A percentile compares a stretch with the other conserved stretches of the same genome.
Conservation (phyloP, 1,140 invertebrate species). For the Drosophila pectinifera region DNA sequence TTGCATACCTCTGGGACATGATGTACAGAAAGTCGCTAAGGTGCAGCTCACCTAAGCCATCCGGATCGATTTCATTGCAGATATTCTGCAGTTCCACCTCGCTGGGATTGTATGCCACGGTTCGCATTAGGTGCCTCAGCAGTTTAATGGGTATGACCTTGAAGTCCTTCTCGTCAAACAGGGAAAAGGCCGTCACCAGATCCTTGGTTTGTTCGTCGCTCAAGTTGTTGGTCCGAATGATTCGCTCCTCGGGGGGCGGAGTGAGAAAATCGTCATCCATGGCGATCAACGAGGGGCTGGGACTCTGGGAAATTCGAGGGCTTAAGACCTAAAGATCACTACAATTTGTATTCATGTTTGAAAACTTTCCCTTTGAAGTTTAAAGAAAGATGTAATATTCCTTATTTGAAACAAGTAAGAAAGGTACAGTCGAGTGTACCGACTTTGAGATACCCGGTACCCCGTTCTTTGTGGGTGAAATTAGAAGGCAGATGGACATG, state of each 20-base stretch:
- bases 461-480: too few relatives aligned
- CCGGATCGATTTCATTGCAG: slow-evolving; percentile 50
- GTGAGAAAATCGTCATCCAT: slow-evolving; percentile 63
- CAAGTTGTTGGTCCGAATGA: slow-evolving; percentile 33
- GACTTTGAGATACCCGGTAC: too few relatives aligned
- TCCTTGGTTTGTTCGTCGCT: slow-evolving; percentile 44
- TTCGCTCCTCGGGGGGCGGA: slow-evolving; percentile 57
- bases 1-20: slow-evolving; percentile 50
- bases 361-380: neutral
- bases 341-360: neutral
- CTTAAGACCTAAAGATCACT: neutral
- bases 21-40: slow-evolving; percentile 59
- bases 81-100: slow-evolving; percentile 46
- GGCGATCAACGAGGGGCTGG: neutral
- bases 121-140: slow-evolving; percentile 32
- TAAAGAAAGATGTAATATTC: neutral
- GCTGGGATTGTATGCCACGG: slow-evolving; percentile 43
- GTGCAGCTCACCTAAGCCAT: slow-evolving; percentile 42
- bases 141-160: slow-evolving; percentile 45
- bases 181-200: slow-evolving; percentile 41
- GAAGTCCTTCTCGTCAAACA: slow-evolving; percentile 31
- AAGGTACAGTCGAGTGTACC: too few relatives aligned
- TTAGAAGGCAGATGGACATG: too few relatives aligned
- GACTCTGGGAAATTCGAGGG: neutral
- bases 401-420: too few relatives aligned